These are phyloP conservation scores for Drosophila grimshawi DNA, from an alignment of 1,140 invertebrate species.

Conservation along the genomic window DNA sequence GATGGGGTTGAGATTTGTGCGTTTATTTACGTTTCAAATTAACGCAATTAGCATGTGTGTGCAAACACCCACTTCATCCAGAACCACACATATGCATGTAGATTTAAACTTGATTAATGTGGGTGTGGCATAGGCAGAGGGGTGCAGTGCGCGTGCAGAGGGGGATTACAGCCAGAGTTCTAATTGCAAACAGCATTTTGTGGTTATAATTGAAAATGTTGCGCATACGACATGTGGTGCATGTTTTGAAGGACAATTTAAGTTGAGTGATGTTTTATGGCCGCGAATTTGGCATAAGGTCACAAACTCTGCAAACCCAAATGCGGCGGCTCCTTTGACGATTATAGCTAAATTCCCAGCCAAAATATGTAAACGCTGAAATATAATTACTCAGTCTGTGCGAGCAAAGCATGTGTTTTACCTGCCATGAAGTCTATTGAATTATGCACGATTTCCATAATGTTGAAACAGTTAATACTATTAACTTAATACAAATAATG, in stretches of 20 bases:
- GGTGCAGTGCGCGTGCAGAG: no score
- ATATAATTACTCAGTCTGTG: neutral
- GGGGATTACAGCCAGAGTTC: neutral
- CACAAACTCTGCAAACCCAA: slow-evolving; percentile 52
- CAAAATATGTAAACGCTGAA: slow-evolving; percentile 59
- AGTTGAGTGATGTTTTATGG: slow-evolving; percentile 43
- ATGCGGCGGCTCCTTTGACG: slow-evolving; percentile 31
- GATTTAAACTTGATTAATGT: slow-evolving; percentile 42
- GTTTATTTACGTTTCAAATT: slow-evolving; percentile 77
- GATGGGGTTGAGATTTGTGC: slow-evolving; percentile 10
- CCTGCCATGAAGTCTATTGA: neutral
- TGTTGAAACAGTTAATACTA: neutral
- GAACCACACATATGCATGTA: neutral
- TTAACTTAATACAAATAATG: neutral
- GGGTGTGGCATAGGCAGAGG: neutral
- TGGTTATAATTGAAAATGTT: slow-evolving; percentile 76
- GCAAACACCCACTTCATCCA: slow-evolving; percentile 1
- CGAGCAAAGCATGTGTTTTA: neutral
- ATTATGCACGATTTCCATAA: neutral
- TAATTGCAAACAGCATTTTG: slow-evolving; percentile 58
- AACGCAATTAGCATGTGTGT: slow-evolving; percentile 68
- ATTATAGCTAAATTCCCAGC: slow-evolving; percentile 20
- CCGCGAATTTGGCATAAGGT: slow-evolving; percentile 40
- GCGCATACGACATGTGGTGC: slow-evolving; percentile 69
- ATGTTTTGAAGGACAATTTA: slow-evolving; percentile 53